These are phyloP conservation scores for Lasaia peninsularis DNA, from an alignment of 1,140 invertebrate species.

Conservation along the genomic window DNA sequence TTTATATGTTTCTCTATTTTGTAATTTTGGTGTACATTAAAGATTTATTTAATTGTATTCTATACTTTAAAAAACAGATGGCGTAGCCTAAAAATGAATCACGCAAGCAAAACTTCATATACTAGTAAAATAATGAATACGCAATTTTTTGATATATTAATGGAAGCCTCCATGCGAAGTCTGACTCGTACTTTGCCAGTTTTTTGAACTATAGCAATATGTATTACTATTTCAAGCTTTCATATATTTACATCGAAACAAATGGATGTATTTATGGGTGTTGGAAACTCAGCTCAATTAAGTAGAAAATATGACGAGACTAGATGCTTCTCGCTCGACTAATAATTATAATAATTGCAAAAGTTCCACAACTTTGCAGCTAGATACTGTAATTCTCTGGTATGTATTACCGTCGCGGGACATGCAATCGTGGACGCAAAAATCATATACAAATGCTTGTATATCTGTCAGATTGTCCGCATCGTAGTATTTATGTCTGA, in stretches of 20 bases:
- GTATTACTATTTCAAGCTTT: neutral
- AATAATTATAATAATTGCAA: conserved; percentile 72
- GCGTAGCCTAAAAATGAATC: too few relatives aligned
- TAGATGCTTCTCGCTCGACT: conserved; percentile 56
- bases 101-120: too few relatives aligned
- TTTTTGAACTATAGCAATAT: neutral
- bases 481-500: too few relatives aligned
- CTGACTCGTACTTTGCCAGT: too few relatives aligned
- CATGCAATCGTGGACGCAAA: neutral
- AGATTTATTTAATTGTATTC: too few relatives aligned
- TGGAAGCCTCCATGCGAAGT: too few relatives aligned
- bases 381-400: conserved; percentile 38
- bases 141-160: too few relatives aligned
- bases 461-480: neutral
- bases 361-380: conserved; percentile 49
- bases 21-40: too few relatives aligned
- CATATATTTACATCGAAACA: conserved; percentile 25
- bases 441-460: neutral
- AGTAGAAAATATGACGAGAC: conserved; percentile 66
- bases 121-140: too few relatives aligned
- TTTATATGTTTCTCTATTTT: too few relatives aligned
- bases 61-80: too few relatives aligned
- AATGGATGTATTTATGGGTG: conserved; percentile 62
- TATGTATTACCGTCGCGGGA: conserved; percentile 13
- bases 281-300: conserved; percentile 57